Percentiles rank a stretch among this genome's conserved stretches.
phyloP scores from a whole-genome alignment of 2,888 invertebrate species.

The Rhabditoides inermis region DNA sequence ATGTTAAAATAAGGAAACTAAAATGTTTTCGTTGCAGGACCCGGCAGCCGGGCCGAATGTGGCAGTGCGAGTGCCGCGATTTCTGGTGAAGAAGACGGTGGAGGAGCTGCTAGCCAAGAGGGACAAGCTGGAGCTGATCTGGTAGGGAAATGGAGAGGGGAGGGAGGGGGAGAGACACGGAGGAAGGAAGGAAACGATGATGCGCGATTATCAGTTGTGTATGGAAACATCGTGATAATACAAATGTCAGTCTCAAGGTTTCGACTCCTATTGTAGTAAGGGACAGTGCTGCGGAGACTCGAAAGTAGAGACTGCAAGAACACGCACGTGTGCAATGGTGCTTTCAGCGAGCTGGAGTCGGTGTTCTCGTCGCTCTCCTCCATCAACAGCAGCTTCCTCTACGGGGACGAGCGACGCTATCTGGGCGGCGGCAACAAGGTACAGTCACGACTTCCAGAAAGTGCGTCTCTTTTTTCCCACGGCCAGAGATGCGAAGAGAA shows the following conservation, averaged over 20 bases:
- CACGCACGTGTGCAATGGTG: not conserved
- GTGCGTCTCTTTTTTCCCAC: not conserved
- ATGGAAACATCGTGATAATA: not conserved
- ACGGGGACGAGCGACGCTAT: conserved; percentile 24
- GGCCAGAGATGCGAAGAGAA: no score
- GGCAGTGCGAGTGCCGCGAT: conserved; percentile 14
- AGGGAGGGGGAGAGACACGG: no score
- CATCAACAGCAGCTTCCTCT: conserved; percentile 78
- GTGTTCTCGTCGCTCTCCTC: conserved; percentile 78
- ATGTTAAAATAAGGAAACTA: no score
- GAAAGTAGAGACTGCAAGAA: no score
- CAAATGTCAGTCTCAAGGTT: no score
- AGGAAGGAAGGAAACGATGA: not conserved
- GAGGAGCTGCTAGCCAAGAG: conserved; percentile 13
- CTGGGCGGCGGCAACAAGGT: conserved; percentile 4
- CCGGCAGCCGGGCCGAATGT: conserved; percentile 9
- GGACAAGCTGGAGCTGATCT: conserved; percentile 36
- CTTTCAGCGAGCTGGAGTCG: conserved; percentile 69
- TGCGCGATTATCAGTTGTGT: not conserved
- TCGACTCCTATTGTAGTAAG: no score
- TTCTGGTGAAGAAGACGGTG: conserved; percentile 7
- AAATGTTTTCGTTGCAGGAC: no score
- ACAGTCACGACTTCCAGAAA: not conserved
- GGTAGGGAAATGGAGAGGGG: no score
- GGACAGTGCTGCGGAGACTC: no score